Base-by-base conservation (phyloP, 2,797 vertebrate species). In the Etheostoma perlongum region DNA sequence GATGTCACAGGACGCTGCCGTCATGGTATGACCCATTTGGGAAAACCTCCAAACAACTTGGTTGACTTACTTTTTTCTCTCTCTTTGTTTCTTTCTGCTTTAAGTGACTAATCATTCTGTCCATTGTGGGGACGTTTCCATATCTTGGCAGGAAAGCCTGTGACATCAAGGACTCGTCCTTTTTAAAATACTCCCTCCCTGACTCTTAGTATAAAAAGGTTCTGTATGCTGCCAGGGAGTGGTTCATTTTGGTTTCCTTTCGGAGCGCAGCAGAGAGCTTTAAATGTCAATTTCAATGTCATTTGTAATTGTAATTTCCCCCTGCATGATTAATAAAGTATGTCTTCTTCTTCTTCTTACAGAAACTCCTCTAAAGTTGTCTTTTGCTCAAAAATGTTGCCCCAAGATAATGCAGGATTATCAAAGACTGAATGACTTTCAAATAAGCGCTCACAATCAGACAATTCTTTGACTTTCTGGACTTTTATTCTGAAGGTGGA, bases 1-100 rank as follows among this genome's bases (percentile, higher is more conserved):
- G 79, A 67, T 69, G 79, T 85, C 85, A 81, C 82, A 53, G 79
- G 83, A 54, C 1, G 14, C 52, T 78, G 44, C 64, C 40, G 14
- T 72, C 52, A 30, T 9, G 46, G 44, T 55, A 5, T 76, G 67
- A 85, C 73, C 81, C 75, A 76, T 74, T 79, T 84, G 77, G 55
- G 78, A 75, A 73, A 84, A 71, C 62, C 72, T 82, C 44, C 18
- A n/a, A 80, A 62, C 55, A 70, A 59, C 15, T 59, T 15, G 1
- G 5, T 64, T 5, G n/a, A 61, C 27, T 67, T 57, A 55, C 48
- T 58, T 44, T 18, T 30, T 12, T 13, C 18, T 25, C 48, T 4
- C 64, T 58, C 49, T 62, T 66, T 0, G 9, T 60, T 77, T 69
- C 67, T 15, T 25, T 60, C 15, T 53, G 52, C 27, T n/a, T 63